These are phyloP conservation scores for Chelmon rostratus DNA, from an alignment of 2,797 vertebrate species.

Conservation along the genomic window DNA sequence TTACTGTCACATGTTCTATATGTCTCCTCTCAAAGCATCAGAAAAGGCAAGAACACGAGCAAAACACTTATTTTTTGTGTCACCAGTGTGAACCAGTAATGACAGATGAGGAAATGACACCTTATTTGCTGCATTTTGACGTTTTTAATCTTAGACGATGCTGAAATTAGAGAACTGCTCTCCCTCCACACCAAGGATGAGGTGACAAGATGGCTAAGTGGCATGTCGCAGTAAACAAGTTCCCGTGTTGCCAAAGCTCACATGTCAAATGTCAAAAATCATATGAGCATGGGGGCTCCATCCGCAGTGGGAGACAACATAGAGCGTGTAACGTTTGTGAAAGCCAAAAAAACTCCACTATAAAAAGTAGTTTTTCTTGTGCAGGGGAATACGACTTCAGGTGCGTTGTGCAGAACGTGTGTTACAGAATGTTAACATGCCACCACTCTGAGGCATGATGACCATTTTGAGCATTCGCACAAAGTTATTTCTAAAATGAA, in stretches of 20 bases:
- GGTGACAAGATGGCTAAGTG: not conserved
- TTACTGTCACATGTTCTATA: not conserved
- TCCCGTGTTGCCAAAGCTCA: not conserved
- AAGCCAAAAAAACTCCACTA: not conserved
- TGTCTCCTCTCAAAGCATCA: not conserved
- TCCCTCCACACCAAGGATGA: not conserved
- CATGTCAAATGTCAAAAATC: not conserved
- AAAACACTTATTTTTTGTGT: too few species aligned
- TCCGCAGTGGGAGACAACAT: not conserved
- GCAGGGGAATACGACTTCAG: not conserved
- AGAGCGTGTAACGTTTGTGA: not conserved
- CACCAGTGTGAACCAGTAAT: not conserved
- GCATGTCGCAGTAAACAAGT: not conserved
- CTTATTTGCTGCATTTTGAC: not conserved
- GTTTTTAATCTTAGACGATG: not conserved
- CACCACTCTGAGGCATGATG: not conserved
- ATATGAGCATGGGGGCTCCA: too few species aligned
- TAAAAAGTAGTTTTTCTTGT: not conserved
- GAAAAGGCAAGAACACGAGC: not conserved
- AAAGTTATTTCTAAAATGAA: not conserved
- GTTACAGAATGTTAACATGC: not conserved
- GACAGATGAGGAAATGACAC: not conserved
- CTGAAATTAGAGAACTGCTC: not conserved
- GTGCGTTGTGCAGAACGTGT: not conserved
- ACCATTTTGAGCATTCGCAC: constrained; percentile 4